Percentiles rank a stretch among this genome's conserved stretches.
Conservation (phyloP, 2,113 vertebrate genomes). For the Albula glossodonta region DNA sequence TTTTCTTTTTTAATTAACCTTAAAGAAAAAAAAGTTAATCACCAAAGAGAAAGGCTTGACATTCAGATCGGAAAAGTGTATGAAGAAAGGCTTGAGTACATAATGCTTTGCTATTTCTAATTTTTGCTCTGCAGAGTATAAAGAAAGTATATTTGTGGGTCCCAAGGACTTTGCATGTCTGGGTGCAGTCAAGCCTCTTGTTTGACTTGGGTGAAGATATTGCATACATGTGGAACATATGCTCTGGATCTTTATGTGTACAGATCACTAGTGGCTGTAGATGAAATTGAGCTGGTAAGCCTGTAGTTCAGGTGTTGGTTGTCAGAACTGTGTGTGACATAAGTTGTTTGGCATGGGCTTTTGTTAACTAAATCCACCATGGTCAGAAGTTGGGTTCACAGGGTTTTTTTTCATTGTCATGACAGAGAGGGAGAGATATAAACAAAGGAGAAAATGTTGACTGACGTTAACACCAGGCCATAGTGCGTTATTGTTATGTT, state of each 20-base stretch:
- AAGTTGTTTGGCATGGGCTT: not conserved
- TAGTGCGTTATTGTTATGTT: not conserved
- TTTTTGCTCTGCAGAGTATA: not conserved
- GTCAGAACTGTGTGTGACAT: not conserved
- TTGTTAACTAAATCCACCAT: not conserved
- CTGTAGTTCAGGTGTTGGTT: not conserved
- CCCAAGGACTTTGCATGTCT: not conserved
- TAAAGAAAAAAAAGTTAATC: not conserved
- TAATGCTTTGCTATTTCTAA: not conserved
- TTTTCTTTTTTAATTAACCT: constrained; percentile 1
- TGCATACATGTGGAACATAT: not conserved
- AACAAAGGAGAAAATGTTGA: not conserved
- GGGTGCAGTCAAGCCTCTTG: not conserved
- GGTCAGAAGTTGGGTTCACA: not conserved
- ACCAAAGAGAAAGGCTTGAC: not conserved
- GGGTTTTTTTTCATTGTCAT: not conserved
- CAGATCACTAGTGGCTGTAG: not conserved
- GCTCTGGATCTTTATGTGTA: not conserved
- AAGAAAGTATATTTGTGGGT: not conserved
- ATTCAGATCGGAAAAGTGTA: not conserved
- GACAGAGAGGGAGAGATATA: not conserved
- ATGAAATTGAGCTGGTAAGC: not conserved
- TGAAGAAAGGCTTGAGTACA: not conserved
- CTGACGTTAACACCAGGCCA: not conserved
- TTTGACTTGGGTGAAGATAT: not conserved